phyloP scores from a whole-genome alignment of 2,888 invertebrate species.

The Drosophila fungiperda region DNA sequence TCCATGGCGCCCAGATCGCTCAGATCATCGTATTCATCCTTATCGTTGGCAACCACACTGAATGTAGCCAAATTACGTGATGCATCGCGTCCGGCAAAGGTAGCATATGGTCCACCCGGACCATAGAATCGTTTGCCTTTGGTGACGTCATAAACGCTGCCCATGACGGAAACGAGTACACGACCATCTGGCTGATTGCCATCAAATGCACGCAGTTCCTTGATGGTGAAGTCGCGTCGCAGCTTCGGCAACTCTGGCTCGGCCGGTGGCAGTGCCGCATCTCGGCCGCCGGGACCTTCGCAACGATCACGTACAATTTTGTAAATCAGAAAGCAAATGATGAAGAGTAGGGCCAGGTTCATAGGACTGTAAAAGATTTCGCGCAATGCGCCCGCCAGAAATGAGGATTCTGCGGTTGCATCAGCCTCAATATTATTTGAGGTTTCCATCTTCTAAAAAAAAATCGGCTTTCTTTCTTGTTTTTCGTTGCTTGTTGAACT shows the following conservation, averaged over 20 bases:
- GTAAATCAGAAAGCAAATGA: conserved; percentile 90
- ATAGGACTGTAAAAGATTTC: conserved; percentile 90
- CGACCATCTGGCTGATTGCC: conserved; percentile 94
- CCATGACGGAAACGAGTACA: conserved; percentile 96
- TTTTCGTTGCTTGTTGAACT: conserved; percentile 33
- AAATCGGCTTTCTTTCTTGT: not conserved
- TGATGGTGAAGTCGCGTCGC: conserved; percentile 94
- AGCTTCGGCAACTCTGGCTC: conserved; percentile 91
- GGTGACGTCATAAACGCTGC: conserved; percentile 97
- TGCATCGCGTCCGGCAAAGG: conserved; percentile 98
- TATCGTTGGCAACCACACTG: conserved; percentile 91
- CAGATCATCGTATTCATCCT: conserved; percentile 96
- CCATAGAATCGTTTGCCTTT: conserved; percentile 96
- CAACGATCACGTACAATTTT: conserved; percentile 89
- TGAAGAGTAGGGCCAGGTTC: conserved; percentile 89
- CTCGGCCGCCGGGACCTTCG: conserved; percentile 82
- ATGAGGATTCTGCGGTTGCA: conserved; percentile 52
- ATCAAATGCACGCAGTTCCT: conserved; percentile 94
- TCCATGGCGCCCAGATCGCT: conserved; percentile 96
- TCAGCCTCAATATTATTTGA: conserved; percentile 47
- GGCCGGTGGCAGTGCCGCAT: conserved; percentile 52
- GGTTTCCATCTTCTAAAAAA: conserved; percentile 34
- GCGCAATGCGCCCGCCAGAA: conserved; percentile 82
- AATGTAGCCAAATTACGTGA: conserved; percentile 98
- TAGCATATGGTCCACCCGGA: conserved; percentile 97